Evolutionary conservation across 2,888 invertebrate genomes (phyloP).

Genomic region (Patella caerulea): DNA sequence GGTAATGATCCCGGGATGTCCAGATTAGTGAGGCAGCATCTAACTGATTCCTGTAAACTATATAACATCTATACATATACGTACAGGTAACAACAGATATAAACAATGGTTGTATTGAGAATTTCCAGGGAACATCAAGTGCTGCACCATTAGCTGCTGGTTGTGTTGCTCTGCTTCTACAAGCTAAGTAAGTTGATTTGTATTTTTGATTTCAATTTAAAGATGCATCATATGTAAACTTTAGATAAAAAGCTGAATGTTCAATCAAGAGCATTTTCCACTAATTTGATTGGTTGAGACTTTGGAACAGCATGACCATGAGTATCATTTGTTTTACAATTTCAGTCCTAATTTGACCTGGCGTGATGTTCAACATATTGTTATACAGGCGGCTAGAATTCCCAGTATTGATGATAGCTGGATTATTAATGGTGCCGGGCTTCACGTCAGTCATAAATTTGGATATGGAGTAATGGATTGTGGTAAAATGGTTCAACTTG

Average conservation of each 20-base stretch:
- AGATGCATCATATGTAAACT: no score
- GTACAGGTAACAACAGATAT: slow-evolving; percentile 66
- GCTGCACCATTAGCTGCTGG: slow-evolving; percentile 70
- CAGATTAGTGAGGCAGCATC: no score
- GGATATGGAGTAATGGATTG: slow-evolving; percentile 71
- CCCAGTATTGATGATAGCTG: slow-evolving; percentile 74
- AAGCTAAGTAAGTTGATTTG: slow-evolving; percentile 67
- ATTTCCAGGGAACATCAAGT: slow-evolving; percentile 70
- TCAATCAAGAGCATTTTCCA: no score
- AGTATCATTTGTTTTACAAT: slow-evolving; percentile 12
- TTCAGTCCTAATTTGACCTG: slow-evolving; percentile 66
- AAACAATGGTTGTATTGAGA: slow-evolving; percentile 62
- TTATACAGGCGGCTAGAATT: slow-evolving; percentile 62
- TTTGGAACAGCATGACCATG: no score
- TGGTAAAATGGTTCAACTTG: slow-evolving; percentile 66
- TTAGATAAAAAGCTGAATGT: neutral
- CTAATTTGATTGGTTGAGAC: no score
- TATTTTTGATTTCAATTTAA: neutral
- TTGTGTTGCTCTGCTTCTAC: slow-evolving; percentile 63
- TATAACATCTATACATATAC: no score
- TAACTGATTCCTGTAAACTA: no score
- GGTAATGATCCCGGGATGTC: no score
- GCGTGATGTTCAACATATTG: slow-evolving; percentile 70
- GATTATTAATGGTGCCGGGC: slow-evolving; percentile 67
- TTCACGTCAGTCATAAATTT: slow-evolving; percentile 65